These are phyloP conservation scores for Hippopotamus amphibius DNA, from an alignment of 2,113 vertebrate genomes.

Conservation along the genomic window DNA sequence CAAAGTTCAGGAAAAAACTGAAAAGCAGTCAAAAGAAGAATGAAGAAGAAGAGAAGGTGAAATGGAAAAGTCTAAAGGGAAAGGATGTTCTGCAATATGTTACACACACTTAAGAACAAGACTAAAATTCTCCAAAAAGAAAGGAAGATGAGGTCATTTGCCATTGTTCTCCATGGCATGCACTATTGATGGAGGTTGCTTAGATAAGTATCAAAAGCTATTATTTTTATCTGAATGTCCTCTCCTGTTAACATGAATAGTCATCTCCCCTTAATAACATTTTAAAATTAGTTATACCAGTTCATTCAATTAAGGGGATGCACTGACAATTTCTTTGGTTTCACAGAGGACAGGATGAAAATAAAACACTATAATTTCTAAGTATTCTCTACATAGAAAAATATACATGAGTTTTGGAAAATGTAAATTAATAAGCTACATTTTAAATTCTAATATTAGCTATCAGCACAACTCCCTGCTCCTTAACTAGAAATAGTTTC, in stretches of 20 bases:
- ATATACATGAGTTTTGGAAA: background rate
- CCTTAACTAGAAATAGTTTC: background rate
- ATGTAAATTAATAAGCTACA: background rate
- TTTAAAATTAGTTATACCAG: slow-evolving; percentile 6
- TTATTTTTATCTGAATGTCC: slow-evolving; percentile 6
- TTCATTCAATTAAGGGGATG: background rate
- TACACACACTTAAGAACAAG: background rate
- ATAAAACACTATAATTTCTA: background rate
- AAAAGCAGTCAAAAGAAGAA: slow-evolving; percentile 12
- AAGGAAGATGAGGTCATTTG: background rate
- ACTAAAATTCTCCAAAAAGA: background rate
- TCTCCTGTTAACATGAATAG: background rate
- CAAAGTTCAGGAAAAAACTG: background rate
- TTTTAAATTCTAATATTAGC: background rate
- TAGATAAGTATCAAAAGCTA: background rate
- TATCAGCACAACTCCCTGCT: background rate
- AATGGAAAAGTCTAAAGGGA: background rate
- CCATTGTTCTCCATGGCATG: background rate
- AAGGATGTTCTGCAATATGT: background rate
- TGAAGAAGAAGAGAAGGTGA: background rate
- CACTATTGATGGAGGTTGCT: background rate
- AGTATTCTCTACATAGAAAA: background rate
- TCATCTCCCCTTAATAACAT: background rate
- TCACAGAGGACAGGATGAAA: background rate
- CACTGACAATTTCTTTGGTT: background rate